Evolutionary conservation across 2,797 vertebrate genomes (phyloP).

Genomic region (Sebastes miniatus): DNA sequence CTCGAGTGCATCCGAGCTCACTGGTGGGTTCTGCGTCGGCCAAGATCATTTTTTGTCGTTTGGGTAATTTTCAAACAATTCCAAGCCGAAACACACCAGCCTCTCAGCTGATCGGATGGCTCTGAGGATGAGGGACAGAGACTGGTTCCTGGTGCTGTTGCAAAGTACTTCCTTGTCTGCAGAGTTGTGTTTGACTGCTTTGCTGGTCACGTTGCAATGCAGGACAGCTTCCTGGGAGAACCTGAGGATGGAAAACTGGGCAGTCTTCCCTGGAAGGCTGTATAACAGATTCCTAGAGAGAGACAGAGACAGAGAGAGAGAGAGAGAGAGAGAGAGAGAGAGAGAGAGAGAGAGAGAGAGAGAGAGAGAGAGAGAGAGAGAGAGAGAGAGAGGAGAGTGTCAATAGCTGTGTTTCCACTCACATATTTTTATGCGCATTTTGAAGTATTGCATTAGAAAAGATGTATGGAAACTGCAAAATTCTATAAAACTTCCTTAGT

Average conservation of each 20-base stretch:
- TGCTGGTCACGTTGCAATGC: conserved; percentile 42
- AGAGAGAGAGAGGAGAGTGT: not conserved
- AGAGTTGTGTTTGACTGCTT: conserved; percentile 4
- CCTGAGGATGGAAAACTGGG: conserved; percentile 86
- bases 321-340: not conserved
- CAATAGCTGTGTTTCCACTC: not conserved
- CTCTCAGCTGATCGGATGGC: conserved; percentile 89
- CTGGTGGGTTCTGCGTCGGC: not conserved
- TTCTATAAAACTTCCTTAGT: not conserved
- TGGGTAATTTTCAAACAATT: conserved; percentile 88
- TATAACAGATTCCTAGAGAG: conserved; percentile 90
- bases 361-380: not conserved
- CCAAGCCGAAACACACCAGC: conserved; percentile 88
- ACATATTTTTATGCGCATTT: not conserved
- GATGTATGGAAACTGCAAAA: not conserved
- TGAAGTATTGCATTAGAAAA: not conserved
- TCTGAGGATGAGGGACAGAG: conserved; percentile 85
- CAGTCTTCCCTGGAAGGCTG: conserved; percentile 82
- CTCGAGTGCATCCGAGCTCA: not conserved
- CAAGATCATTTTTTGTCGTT: conserved; percentile 23
- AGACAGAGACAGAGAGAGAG: not conserved
- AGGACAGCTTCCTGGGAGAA: conserved; percentile 77
- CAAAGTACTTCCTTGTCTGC: conserved; percentile 63
- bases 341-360: not conserved
- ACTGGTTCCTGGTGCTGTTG: conserved; percentile 63